Evolutionary conservation across 2,888 invertebrate species (phyloP), one percentile per base, ranked within the genome.

Genomic region (Caenorhabditis plicata): DNA sequence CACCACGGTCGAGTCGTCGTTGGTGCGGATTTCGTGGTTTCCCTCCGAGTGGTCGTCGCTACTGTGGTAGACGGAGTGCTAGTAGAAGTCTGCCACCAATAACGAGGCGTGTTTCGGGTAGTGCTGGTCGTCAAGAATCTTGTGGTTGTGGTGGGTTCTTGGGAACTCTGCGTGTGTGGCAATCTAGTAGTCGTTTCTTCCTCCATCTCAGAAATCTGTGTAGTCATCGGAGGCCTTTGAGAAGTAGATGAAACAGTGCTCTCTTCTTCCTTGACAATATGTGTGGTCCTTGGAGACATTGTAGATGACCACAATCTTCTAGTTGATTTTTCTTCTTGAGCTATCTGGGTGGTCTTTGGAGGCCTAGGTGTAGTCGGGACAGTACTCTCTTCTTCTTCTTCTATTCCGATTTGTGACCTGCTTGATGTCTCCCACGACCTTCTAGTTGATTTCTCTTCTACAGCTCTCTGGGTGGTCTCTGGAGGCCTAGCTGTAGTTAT

Each of bases 131-230:
- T 46, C 45, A 38, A 35, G 0, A 31, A 29, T 13, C 35, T 9
- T 1, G 51, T 47, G 2, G 45, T 39, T 26, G 41, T 41, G 1
- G 54, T 55, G 11, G 15, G 22, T 20, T 27, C 20, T 7, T 27
- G 26, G 47, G 26, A 15, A 31, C 3, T 27, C 20, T 17, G 20
- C 22, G 15, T 4, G 19, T 20, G 45, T 25, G 4, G 58, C 48
- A 22, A 35, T 27, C 3, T 48, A 51, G 29, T 43, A 48, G 15
- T 50, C 56, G 13, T 55, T 49, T 7, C 44, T 44, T n/a, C 47
- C 47, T 15, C 13, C n/a, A 17, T 54, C 48, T 1, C 43, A 40
- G 17, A 40, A 45, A 29, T 46, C 50, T 32, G 50, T 51, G 19
- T 50, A 45, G 17, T 50, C 50, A 15, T 35, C 35, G 20, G 27